Evolutionary conservation across 2,888 invertebrate genomes (phyloP), one percentile per base, ranked within the genome.

Genomic region (Athrips mouffetella): DNA sequence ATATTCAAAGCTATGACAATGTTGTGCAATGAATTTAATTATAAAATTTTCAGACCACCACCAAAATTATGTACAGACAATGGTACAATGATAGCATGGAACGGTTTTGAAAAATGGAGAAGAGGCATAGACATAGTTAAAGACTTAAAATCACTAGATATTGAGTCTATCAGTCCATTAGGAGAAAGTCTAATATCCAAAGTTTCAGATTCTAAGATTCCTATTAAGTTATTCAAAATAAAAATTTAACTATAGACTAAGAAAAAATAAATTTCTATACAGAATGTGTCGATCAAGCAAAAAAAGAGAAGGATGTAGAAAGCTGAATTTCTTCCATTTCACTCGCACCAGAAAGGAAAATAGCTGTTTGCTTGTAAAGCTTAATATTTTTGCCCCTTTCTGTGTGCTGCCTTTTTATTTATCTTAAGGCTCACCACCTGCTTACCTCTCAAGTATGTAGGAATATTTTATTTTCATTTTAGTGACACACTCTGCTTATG

Each of bases 71-170:
- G 99, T 75, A 98, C 97, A 0, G 99, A 99, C 78, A 99, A 99
- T 90, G 99, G 99, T 15, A 92, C 98, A 21, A 99, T 99, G 99
- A 97, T 99, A 68, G 99, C 99, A 23, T 99, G 99, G 98, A 98
- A 98, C 89, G 98, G 97, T 2, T 89, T 97, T 46, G 98, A 98
- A 79, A 94, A 92, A 76, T 93, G 91, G 88, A 79, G 65, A 52
- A 77, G 73, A 49, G 80, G 89, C 15, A 60, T 82, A 53, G 92
- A 91, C 54, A 73, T 91, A 54, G 60, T 82, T 44, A 79, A 66
- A 54, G 89, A 94, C 71, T 85, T 94, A 46, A 91, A 92, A 52
- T 71, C 81, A 46, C 81, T 97, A 35, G 90, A 92, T 59, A 88
- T 92, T 54, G 84, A 91, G 71, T 82, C 91, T 47, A 89, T 80